Conservation (phyloP, 1,140 invertebrate species). For the Tetramorium parvispinum region DNA sequence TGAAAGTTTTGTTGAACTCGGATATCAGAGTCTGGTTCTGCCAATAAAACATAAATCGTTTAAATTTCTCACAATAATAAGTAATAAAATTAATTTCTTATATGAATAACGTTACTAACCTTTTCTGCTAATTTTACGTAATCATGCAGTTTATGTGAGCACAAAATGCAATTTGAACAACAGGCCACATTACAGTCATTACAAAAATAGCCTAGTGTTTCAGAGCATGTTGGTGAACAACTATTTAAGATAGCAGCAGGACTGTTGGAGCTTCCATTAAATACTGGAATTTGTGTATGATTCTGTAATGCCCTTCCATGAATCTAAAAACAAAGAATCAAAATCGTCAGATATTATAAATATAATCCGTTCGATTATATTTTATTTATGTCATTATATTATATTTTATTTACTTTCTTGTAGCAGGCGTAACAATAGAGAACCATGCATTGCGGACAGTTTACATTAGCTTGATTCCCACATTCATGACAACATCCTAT, state of each 20-base stretch:
- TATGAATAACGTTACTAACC: conserved; percentile 64
- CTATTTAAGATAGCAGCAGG: conserved; percentile 43
- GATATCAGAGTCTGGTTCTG: conserved; percentile 69
- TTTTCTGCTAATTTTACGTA: conserved; percentile 43
- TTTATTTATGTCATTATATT: background rate
- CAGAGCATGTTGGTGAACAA: conserved; percentile 62
- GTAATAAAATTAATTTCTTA: conserved; percentile 1
- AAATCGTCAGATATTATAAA: background rate
- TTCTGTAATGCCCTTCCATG: conserved; percentile 74
- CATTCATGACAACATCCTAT: conserved; percentile 79
- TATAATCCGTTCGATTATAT: background rate
- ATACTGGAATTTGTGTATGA: conserved; percentile 66
- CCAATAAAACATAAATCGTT: conserved; percentile 54
- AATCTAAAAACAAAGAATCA: conserved; percentile 61
- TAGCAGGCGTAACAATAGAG: conserved; percentile 77
- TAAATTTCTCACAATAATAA: conserved; percentile 6
- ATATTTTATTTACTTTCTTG: conserved; percentile 79
- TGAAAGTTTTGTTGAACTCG: conserved; percentile 33
- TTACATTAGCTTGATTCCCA: conserved; percentile 60
- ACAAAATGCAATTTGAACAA: conserved; percentile 82
- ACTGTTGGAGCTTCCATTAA: background rate
- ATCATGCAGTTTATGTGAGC: conserved; percentile 77
- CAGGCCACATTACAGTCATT: conserved; percentile 74
- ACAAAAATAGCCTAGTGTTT: conserved; percentile 79
- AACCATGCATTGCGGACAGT: conserved; percentile 75